A percentile compares a stretch with the other conserved stretches of the same genome.
These are phyloP conservation scores for Halcyon leucocephala DNA, from an alignment of 2,797 vertebrate species.

Conservation along the genomic window DNA sequence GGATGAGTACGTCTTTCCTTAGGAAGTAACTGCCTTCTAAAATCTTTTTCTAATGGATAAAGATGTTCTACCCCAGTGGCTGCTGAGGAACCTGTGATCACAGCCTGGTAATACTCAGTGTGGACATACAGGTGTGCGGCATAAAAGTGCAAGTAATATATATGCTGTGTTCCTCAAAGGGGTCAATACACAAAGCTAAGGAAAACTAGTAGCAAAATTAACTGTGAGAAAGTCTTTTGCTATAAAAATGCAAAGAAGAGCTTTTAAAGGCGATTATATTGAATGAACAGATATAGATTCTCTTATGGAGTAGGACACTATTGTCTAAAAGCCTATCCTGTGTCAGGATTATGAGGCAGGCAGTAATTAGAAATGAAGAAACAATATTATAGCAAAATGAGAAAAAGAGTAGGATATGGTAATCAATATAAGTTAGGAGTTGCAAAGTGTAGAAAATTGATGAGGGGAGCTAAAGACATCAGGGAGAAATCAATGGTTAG, in stretches of 20 bases:
- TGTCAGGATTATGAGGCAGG: slow-evolving; percentile 14
- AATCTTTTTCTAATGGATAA: neutral
- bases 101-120: neutral
- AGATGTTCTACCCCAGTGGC: neutral
- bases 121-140: neutral
- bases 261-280: neutral
- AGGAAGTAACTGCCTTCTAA: neutral
- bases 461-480: slow-evolving; percentile 36
- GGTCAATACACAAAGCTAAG: neutral
- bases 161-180: neutral
- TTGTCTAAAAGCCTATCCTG: neutral
- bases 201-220: slow-evolving; percentile 5
- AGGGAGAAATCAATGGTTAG: slow-evolving; percentile 48
- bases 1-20: neutral
- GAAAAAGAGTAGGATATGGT: neutral
- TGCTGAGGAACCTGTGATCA: neutral
- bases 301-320: neutral
- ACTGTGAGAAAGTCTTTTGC: neutral
- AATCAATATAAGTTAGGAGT: slow-evolving; percentile 40
- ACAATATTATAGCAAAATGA: slow-evolving; percentile 10
- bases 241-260: neutral
- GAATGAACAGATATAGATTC: neutral
- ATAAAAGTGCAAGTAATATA: neutral
- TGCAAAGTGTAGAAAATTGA: slow-evolving; percentile 49
- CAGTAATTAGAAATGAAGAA: slow-evolving; percentile 36